A percentile compares a stretch with the other conserved stretches of the same genome.
These are phyloP conservation scores for Cheilosia pagana DNA, from an alignment of 2,888 invertebrate species.

Conservation along the genomic window DNA sequence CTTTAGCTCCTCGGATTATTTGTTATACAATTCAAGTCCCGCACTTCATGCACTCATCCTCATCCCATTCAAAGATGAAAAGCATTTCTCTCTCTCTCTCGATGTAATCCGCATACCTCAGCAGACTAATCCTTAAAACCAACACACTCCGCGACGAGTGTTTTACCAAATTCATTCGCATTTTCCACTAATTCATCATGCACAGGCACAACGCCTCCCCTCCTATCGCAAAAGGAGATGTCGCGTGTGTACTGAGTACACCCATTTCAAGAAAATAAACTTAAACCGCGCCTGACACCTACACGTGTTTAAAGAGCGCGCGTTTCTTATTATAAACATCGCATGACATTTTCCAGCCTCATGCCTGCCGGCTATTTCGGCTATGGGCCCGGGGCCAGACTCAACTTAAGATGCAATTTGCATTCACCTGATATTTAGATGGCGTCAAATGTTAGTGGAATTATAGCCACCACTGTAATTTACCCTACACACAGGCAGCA, in stretches of 20 bases:
- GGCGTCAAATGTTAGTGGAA: conserved; percentile 72
- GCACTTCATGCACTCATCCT: not conserved
- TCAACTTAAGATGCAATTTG: conserved; percentile 63
- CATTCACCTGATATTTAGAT: conserved; percentile 74
- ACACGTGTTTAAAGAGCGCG: conserved; percentile 72
- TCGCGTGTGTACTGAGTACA: conserved; percentile 67
- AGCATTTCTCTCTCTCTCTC: conserved; percentile 7
- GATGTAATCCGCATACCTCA: conserved; percentile 42
- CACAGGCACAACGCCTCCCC: not conserved
- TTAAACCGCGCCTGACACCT: conserved; percentile 69
- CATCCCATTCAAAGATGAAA: conserved; percentile 1
- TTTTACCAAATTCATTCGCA: conserved; percentile 2
- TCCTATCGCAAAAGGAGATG: conserved; percentile 13
- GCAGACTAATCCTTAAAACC: conserved; percentile 41
- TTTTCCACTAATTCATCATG: not conserved
- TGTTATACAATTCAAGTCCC: too few species aligned
- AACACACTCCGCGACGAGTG: conserved; percentile 25
- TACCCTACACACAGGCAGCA: conserved; percentile 27
- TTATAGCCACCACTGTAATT: conserved; percentile 58
- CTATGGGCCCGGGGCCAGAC: conserved; percentile 6
- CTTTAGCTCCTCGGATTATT: too few species aligned
- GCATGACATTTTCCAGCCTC: conserved; percentile 68
- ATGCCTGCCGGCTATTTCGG: conserved; percentile 52
- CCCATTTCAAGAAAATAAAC: conserved; percentile 18
- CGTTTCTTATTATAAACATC: conserved; percentile 59